A percentile compares a stretch with the other conserved stretches of the same genome.
Conservation (phyloP, 2,113 vertebrate genomes). For the Coracopsis vasa region DNA sequence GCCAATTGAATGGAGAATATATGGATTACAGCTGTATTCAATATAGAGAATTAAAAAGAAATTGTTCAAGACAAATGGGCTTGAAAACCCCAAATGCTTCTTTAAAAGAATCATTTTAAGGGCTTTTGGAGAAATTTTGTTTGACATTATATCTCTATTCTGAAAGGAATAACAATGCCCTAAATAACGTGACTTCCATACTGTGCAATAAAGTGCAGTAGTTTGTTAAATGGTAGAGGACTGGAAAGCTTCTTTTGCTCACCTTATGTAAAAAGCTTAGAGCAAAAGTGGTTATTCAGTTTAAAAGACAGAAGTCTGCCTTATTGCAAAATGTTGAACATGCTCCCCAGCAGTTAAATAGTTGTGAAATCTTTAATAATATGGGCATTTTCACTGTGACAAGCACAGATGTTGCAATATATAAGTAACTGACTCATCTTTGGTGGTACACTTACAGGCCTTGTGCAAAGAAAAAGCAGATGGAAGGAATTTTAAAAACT, state of each 20-base stretch:
- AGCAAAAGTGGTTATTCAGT: not conserved
- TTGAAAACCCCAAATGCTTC: not conserved
- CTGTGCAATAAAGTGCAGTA: not conserved
- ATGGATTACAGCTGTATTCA: not conserved
- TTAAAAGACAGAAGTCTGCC: not conserved
- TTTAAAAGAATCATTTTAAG: not conserved
- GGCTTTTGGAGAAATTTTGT: not conserved
- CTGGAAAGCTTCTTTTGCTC: not conserved
- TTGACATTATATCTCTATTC: not conserved
- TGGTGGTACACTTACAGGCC: not conserved
- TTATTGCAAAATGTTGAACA: not conserved
- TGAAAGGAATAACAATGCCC: not conserved
- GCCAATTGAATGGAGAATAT: not conserved
- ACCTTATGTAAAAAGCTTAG: not conserved
- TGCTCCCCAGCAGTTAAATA: not conserved
- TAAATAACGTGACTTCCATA: not conserved
- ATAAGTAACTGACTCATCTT: not conserved
- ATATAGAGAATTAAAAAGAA: not conserved
- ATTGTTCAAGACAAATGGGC: not conserved
- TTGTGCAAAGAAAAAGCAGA: not conserved
- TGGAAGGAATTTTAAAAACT: not conserved
- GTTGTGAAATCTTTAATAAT: not conserved
- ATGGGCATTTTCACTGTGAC: not conserved
- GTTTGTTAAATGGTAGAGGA: not conserved
- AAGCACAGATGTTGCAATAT: not conserved